A percentile compares a stretch with the other conserved stretches of the same genome.
phyloP scores from a whole-genome alignment of 2,797 vertebrate species.

The Pitangus sulphuratus region DNA sequence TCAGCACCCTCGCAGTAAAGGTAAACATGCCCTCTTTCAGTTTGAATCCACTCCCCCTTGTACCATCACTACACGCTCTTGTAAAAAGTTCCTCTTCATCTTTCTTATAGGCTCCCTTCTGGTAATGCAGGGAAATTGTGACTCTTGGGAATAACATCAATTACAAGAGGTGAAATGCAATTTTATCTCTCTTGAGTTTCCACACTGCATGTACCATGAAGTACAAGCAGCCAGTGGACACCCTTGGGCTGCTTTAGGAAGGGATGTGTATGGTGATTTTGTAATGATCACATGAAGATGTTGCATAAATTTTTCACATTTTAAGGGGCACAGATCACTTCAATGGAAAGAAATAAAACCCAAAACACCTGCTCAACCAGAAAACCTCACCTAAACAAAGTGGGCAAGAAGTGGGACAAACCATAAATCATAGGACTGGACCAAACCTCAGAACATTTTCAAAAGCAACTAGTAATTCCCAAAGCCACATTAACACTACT shows the following conservation, averaged over 20 bases:
- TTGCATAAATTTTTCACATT: not conserved
- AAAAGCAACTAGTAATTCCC: not conserved
- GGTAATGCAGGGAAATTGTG: not conserved
- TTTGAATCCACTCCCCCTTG: not conserved
- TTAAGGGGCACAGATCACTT: not conserved
- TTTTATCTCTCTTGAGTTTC: not conserved
- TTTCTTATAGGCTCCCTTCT: not conserved
- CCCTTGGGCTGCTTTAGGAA: not conserved
- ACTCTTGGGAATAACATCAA: not conserved
- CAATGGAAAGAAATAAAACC: not conserved
- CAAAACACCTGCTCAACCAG: not conserved
- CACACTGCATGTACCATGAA: not conserved
- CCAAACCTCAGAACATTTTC: not conserved
- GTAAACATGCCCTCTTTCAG: not conserved
- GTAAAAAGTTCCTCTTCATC: not conserved
- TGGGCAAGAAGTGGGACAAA: not conserved
- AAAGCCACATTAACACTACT: not conserved
- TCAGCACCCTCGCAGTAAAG: not conserved
- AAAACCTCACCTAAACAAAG: not conserved
- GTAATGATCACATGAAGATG: not conserved
- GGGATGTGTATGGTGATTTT: not conserved
- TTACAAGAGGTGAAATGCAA: not conserved
- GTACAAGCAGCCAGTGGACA: fast-evolving
- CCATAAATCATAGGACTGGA: not conserved
- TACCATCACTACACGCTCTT: not conserved